Percentiles rank a stretch among this genome's conserved stretches.
phyloP scores from a whole-genome alignment of 2,113 vertebrate genomes.

The Grammomys dolichurus region DNA sequence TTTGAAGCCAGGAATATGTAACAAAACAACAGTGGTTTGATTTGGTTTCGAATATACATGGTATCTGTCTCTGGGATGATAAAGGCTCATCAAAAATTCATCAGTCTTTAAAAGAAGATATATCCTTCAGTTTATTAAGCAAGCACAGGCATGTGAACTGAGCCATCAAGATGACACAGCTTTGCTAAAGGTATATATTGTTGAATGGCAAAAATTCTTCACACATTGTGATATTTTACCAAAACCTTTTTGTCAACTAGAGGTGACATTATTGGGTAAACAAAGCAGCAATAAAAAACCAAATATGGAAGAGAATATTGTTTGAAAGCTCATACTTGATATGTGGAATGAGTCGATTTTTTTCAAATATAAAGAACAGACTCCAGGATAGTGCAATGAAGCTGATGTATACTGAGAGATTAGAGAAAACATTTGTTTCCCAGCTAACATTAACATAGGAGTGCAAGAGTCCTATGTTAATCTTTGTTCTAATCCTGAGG shows the following conservation, averaged over 20 bases:
- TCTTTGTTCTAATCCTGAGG: constrained; percentile 98
- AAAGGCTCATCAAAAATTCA: constrained; percentile 99
- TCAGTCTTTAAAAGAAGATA: constrained; percentile 99
- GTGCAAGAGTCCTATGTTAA: constrained; percentile 99
- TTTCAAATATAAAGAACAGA: constrained; percentile 99
- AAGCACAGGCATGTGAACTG: constrained; percentile 98
- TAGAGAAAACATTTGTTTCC: constrained; percentile 99
- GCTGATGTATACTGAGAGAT: constrained; percentile 96
- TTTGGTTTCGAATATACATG: constrained; percentile 99
- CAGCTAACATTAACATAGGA: constrained; percentile 95
- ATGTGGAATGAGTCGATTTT: constrained; percentile 99
- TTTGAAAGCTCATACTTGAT: constrained; percentile 99
- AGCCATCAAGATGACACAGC: constrained; percentile 99
- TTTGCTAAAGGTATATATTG: constrained; percentile 97
- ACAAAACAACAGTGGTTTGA: constrained; percentile 99
- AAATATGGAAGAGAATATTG: constrained; percentile 98
- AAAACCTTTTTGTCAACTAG: constrained; percentile 96
- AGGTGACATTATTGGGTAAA: constrained; percentile 98
- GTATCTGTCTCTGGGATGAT: constrained; percentile 99
- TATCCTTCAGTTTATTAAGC: constrained; percentile 99
- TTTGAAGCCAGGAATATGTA: constrained; percentile 98
- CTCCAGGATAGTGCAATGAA: constrained; percentile 99
- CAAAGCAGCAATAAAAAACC: constrained; percentile 99
- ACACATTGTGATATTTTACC: constrained; percentile 93
- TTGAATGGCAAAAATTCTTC: constrained; percentile 97